These are phyloP conservation scores for Dione vanillae DNA, from an alignment of 2,888 invertebrate species.

Conservation along the genomic window DNA sequence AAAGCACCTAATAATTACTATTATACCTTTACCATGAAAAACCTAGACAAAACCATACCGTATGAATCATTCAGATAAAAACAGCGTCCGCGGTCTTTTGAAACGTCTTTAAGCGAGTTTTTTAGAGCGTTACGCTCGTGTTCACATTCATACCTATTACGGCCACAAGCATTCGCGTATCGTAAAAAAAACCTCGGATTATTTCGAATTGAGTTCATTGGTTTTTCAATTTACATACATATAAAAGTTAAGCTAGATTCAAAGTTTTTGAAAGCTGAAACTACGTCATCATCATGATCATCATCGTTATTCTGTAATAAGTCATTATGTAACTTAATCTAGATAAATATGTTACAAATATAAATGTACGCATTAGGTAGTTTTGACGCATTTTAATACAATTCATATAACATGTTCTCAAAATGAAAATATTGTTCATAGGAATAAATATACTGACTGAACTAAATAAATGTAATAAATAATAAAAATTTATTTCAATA, in stretches of 20 bases:
- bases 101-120: background rate
- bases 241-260: background rate
- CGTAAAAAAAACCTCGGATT: background rate
- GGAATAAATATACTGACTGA: too few relatives aligned
- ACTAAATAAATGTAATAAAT: too few relatives aligned
- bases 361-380: too few relatives aligned
- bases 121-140: constrained; percentile 21
- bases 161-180: background rate
- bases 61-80: constrained; percentile 16
- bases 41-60: background rate
- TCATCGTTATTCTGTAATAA: background rate
- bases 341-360: too few relatives aligned
- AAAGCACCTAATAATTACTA: background rate
- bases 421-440: too few relatives aligned
- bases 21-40: background rate
- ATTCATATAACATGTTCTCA: too few relatives aligned
- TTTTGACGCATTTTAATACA: too few relatives aligned
- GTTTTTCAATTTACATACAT: background rate
- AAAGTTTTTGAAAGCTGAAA: background rate
- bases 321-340: too few relatives aligned
- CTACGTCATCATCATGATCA: background rate
- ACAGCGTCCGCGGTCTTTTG: background rate
- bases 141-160: constrained; percentile 13
- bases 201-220: background rate
- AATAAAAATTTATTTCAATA: too few relatives aligned